Evolutionary conservation across 2,113 vertebrate species (phyloP), one percentile per base, ranked within the genome.

Genomic region (Leucosticte australis): DNA sequence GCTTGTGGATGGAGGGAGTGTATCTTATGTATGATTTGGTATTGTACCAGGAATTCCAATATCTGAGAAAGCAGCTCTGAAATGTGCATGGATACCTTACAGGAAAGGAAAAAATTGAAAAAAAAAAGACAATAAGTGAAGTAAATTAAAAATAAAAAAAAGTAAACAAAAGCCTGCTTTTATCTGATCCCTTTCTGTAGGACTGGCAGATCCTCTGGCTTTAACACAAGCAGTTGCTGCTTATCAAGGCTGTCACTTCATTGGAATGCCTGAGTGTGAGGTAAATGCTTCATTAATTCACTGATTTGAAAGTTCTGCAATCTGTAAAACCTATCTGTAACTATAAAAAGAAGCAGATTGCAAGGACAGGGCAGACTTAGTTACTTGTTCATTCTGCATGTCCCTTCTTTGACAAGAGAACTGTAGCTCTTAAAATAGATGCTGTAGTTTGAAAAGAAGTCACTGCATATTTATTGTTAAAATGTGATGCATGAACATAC

Each of bases 231-330:
- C 99, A 28, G 99, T 99, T 67, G 98, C 99, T 56, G 97, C 99
- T 88, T 99, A 99, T 96, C 99, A 99, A 96, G 99, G 99, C 90
- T 99, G 99, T 94, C 99, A 99, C 96, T 98, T 99, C 68, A 99
- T 99, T 65, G 99, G 99, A 92, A 99, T 99, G 99, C 99, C 99
- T 5, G 99, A 99, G 93, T 99, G 99, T 92, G 99, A 99, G 98
- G 99, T 99, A 98, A 96, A 79, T 69, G 41, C 42, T 91, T 93
- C 22, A 30, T 90, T 74, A 68, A 78, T 60, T 89, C 35, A 63
- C 23, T 77, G 42, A 28, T 74, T 31, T 87, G 15, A 67, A 80
- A 88, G 83, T 62, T 68, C 62, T 71, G 28, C 49, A 31, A 60
- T 64, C 30, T 80, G 10, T 87, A 69, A 93, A 94, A 83, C 17